Conservation (phyloP, 37 sponge, comb jelly and placozoan genomes). For the Ianthella basta region DNA sequence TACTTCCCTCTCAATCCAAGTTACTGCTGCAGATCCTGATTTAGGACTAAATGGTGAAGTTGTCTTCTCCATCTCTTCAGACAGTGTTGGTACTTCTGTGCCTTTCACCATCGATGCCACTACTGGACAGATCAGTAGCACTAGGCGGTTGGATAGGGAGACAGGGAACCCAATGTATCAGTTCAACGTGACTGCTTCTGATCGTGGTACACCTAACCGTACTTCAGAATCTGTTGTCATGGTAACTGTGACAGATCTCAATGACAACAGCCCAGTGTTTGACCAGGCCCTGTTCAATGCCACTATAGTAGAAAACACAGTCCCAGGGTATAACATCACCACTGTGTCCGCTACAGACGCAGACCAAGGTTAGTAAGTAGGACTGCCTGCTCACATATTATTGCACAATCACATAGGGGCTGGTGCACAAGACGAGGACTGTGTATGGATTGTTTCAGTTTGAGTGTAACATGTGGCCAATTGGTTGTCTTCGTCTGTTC, state of each 20-base stretch:
- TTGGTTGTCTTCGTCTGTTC: too few species aligned
- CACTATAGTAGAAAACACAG: neutral
- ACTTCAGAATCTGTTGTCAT: constrained; percentile 12
- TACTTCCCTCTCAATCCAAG: constrained; percentile 1
- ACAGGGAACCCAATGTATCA: neutral
- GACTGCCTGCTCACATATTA: too few species aligned
- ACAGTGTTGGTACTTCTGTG: neutral
- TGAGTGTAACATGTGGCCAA: too few species aligned
- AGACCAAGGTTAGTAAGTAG: neutral
- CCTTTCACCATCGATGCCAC: constrained; percentile 35
- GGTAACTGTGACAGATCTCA: constrained; percentile 41
- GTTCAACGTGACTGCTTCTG: constrained; percentile 66
- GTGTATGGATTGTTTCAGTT: too few species aligned
- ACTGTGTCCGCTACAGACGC: neutral
- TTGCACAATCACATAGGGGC: too few species aligned
- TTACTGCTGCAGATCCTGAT: constrained; percentile 63
- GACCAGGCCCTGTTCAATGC: neutral
- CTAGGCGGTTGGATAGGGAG: constrained; percentile 44
- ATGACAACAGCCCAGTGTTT: constrained; percentile 40
- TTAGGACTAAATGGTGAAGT: constrained; percentile 56
- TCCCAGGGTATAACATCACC: neutral
- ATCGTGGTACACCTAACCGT: constrained; percentile 25
- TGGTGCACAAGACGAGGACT: too few species aligned
- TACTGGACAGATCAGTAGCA: constrained; percentile 34
- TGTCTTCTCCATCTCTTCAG: constrained; percentile 21